These are phyloP conservation scores for Malacoraja senta DNA, from an alignment of 2,797 vertebrate genomes.

Conservation along the genomic window DNA sequence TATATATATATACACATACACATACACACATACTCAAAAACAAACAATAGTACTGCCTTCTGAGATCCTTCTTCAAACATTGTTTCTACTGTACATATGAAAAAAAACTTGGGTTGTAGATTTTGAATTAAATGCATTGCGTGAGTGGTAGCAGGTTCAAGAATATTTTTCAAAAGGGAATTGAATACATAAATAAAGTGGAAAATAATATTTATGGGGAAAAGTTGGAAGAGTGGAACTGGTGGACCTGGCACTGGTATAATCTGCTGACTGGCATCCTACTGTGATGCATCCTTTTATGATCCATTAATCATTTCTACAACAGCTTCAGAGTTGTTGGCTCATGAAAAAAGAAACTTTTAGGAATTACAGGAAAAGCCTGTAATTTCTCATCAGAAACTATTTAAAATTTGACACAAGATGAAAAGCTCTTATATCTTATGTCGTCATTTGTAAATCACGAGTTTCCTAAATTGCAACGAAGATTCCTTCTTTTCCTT, in stretches of 20 bases:
- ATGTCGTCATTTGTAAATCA: slow-evolving; percentile 1
- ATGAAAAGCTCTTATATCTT: neutral
- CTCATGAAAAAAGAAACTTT: neutral
- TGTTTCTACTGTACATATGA: too few relatives aligned
- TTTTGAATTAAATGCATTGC: neutral
- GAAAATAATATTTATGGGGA: neutral
- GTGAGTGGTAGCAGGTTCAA: neutral
- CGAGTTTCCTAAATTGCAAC: neutral
- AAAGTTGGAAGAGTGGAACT: neutral
- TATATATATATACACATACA: too few relatives aligned
- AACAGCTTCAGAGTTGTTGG: neutral
- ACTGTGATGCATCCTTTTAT: neutral
- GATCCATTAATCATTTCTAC: neutral
- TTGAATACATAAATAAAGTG: neutral
- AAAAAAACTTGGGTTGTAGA: too few relatives aligned
- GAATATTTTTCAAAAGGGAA: neutral
- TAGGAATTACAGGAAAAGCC: too few relatives aligned
- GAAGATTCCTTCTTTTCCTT: neutral
- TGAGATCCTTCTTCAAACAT: too few relatives aligned
- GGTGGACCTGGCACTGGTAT: neutral
- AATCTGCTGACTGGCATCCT: neutral
- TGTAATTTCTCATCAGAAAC: slow-evolving; percentile 4
- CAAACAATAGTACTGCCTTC: too few relatives aligned
- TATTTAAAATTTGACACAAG: neutral
- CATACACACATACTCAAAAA: too few relatives aligned